A percentile compares a stretch with the other conserved stretches of the same genome.
Conservation (phyloP, 2,113 vertebrate genomes). For the Epinephelus fuscoguttatus region DNA sequence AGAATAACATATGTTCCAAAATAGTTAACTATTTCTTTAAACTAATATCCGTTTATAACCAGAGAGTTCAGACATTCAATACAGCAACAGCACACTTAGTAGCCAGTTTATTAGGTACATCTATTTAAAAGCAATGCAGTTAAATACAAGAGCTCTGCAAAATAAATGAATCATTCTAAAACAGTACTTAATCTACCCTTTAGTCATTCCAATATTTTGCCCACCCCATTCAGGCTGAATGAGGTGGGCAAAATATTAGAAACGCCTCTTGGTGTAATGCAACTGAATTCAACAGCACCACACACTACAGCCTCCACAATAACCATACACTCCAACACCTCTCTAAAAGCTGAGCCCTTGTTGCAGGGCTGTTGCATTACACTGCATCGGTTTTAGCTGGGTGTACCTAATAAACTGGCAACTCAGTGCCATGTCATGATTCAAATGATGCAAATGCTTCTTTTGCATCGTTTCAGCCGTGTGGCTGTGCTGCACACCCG, state of each 20-base stretch:
- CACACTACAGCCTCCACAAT: not conserved
- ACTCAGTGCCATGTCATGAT: not conserved
- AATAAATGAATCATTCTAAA: not conserved
- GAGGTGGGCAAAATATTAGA: not conserved
- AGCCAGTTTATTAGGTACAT: constrained; percentile 9
- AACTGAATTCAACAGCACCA: not conserved
- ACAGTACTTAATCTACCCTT: not conserved
- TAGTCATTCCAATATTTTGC: no score
- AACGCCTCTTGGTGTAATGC: not conserved
- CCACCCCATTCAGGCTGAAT: no score
- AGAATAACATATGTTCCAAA: not conserved
- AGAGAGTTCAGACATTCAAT: not conserved
- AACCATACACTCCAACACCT: not conserved
- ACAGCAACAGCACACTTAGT: not conserved
- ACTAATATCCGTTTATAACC: not conserved
- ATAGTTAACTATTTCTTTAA: not conserved
- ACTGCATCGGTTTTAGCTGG: not conserved
- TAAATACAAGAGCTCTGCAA: not conserved
- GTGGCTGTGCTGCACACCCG: constrained; percentile 56
- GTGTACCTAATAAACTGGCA: constrained; percentile 6
- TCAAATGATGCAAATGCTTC: constrained; percentile 32
- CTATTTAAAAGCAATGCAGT: not conserved
- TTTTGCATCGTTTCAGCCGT: constrained; percentile 40
- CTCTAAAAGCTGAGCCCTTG: not conserved
- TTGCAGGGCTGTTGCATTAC: not conserved